Base-by-base conservation (phyloP, 1,140 invertebrate species). In the Microplitis demolitor region DNA sequence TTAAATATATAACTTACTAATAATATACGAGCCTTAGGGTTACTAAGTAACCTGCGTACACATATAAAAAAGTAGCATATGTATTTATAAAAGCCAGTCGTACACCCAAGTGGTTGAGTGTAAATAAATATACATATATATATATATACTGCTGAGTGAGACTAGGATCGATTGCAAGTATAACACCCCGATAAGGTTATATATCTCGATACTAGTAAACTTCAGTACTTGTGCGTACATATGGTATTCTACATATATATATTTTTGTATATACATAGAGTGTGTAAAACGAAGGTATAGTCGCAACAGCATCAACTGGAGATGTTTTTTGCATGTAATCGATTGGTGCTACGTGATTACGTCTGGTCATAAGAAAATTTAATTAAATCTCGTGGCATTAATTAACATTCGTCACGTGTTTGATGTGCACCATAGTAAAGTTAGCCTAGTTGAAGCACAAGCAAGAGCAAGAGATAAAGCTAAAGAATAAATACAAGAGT, bases 1-100 rank as follows among this genome's bases (percentile, higher is more conserved):
- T 81, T 76, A 76, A 80, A 79, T 81, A 80, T 79, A 66, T 80
- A 80, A 60, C 33, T 77, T 71, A 9, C 61, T 71, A 76, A 72
- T 74, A 62, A 64, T 66, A 61, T 66, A 60, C 56, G 53, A 61
- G 24, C 14, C 35, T 61, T 16, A 11, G 3, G 63, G 39, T 4
- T 45, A 31, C 4, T 45, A 70, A 39, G 50, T 66, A 69, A 69
- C 51, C 51, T 66, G 3, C 51, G 34, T 60, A 68, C 31, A 54
- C 61, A 35, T 54, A 63, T 35, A 63, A 69, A 24, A 45, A 45
- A 45, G 39, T 45, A 45, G 39, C 39, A 45, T 45, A 45, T 45
- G 39, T 45, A 45, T 45, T 45, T 45, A 45, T 45, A 45, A 45
- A 11, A 45, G 39, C 39, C 39, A 45, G 39, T 74, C 66, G 67